phyloP scores from a whole-genome alignment of 2,888 invertebrate genomes.

The Cosmia pyralina region DNA sequence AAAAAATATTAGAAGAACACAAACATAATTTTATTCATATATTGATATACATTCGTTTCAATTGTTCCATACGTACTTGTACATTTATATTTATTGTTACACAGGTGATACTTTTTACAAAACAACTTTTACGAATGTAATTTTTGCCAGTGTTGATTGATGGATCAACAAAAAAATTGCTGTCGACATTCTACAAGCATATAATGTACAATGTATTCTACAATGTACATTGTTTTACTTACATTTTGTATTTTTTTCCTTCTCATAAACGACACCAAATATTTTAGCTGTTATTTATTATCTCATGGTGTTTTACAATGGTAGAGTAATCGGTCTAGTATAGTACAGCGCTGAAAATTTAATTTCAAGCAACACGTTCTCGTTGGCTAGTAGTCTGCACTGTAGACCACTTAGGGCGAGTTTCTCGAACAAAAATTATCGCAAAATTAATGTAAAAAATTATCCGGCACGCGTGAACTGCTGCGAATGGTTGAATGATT shows the following conservation, averaged over 20 bases:
- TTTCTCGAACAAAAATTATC: too few species aligned
- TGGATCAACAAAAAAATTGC: conserved; percentile 8
- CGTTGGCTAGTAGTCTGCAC: background rate
- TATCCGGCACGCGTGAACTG: too few species aligned
- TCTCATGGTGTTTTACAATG: background rate
- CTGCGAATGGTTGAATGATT: too few species aligned
- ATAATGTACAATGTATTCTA: too few species aligned
- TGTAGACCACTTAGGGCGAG: background rate
- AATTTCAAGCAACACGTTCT: background rate
- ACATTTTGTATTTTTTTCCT: background rate
- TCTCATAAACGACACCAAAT: background rate
- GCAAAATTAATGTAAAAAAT: too few species aligned
- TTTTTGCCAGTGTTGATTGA: background rate
- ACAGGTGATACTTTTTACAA: conserved; percentile 4
- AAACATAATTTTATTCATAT: conserved; percentile 51
- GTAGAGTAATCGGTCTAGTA: background rate
- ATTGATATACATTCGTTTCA: conserved; percentile 56
- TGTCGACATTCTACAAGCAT: background rate
- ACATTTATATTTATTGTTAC: conserved; percentile 22
- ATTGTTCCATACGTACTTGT: conserved; percentile 41
- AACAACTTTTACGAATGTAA: background rate
- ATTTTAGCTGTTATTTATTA: background rate
- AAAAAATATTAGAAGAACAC: conserved; percentile 19
- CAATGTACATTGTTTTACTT: background rate
- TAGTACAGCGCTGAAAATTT: background rate